These are phyloP conservation scores for Pinna nobilis DNA, from an alignment of 1,140 invertebrate species.

Conservation along the genomic window DNA sequence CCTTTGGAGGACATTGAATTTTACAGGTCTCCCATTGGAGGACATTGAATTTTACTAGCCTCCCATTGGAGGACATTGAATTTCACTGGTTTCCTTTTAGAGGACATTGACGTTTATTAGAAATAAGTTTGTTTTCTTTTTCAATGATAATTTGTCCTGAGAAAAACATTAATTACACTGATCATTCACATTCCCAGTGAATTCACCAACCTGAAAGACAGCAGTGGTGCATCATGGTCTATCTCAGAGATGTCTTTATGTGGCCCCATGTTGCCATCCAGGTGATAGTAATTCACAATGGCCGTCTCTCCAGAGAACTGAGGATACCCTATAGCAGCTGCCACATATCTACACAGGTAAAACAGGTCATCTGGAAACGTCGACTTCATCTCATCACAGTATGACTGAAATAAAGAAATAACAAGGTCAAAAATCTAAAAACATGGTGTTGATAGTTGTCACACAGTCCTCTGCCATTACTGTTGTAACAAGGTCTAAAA, in stretches of 20 bases:
- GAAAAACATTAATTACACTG: background rate
- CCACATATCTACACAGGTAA: slow-evolving; percentile 80
- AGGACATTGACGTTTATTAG: no score
- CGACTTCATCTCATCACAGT: slow-evolving; percentile 64
- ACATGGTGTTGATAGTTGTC: background rate
- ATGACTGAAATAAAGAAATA: slow-evolving; percentile 64
- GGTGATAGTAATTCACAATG: slow-evolving; percentile 95
- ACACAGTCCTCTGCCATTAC: background rate
- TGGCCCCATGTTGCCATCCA: slow-evolving; percentile 87
- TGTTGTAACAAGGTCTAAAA: no score
- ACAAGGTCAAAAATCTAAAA: background rate
- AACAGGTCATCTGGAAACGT: slow-evolving; percentile 84
- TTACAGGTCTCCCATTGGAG: no score
- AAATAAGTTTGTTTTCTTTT: no score
- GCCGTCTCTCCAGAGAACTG: slow-evolving; percentile 89
- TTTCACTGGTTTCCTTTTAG: no score
- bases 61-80: no score
- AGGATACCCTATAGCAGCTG: slow-evolving; percentile 79
- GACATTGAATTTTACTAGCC: no score
- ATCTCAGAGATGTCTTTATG: slow-evolving; percentile 95
- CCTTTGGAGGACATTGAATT: no score
- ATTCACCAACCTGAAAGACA: slow-evolving; percentile 82
- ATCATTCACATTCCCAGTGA: no score
- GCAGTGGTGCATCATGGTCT: slow-evolving; percentile 87
- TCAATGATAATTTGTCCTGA: no score